Evolutionary conservation across 2,113 vertebrate species (phyloP).

Genomic region (Petrocephalus zakoni): DNA sequence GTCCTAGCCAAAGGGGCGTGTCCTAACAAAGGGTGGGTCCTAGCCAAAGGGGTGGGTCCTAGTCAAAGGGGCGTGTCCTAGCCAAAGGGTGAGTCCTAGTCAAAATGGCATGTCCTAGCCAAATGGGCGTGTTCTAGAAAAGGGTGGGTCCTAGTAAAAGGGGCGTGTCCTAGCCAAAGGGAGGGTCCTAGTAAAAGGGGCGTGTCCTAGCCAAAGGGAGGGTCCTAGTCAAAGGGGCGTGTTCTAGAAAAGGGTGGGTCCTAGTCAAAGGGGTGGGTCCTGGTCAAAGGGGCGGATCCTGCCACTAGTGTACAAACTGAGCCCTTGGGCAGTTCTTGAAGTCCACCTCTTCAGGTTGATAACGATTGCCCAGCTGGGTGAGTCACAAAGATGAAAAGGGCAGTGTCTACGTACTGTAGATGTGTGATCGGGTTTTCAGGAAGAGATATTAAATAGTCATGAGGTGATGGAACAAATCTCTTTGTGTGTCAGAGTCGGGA

Average conservation of each 20-base stretch:
- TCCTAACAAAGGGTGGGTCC: too few species aligned
- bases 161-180: too few species aligned
- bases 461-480: not conserved
- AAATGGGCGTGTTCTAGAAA: not conserved
- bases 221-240: too few species aligned
- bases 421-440: not conserved
- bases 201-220: not conserved
- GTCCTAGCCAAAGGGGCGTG: too few species aligned
- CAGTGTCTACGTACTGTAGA: not conserved
- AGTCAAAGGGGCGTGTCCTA: not conserved
- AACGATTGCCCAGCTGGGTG: not conserved
- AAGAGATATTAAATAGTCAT: not conserved
- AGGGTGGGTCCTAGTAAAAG: too few species aligned
- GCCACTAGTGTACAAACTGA: not conserved
- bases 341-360: not conserved
- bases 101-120: not conserved
- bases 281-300: not conserved
- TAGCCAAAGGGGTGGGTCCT: not conserved
- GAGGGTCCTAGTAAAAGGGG: too few species aligned
- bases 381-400: not conserved
- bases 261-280: too few species aligned
- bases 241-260: too few species aligned
- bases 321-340: not conserved
- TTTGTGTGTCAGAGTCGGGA: not conserved
- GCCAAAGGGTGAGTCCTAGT: too few species aligned